These are phyloP conservation scores for Fringilla coelebs DNA, from an alignment of 2,797 vertebrate species.

Conservation along the genomic window DNA sequence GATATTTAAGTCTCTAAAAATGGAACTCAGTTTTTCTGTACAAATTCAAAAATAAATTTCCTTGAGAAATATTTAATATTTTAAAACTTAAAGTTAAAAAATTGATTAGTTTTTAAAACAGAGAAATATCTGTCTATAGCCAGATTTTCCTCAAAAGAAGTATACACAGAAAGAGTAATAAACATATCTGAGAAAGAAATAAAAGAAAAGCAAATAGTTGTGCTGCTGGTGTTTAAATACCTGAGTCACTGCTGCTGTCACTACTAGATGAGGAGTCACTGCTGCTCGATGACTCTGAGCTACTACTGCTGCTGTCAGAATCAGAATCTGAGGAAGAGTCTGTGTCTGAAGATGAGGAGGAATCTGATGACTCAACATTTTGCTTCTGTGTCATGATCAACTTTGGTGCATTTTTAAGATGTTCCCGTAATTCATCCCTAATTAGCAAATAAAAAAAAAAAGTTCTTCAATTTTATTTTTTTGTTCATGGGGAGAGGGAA, in stretches of 20 bases:
- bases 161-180: not conserved
- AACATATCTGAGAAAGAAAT: not conserved
- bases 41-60: not conserved
- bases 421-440: constrained; percentile 95
- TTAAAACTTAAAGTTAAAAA: not conserved
- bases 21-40: not conserved
- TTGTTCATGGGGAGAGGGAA: not conserved
- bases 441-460: not conserved
- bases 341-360: constrained; percentile 77
- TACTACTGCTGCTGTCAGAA: constrained; percentile 75
- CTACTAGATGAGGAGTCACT: constrained; percentile 75
- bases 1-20: not conserved
- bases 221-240: constrained; percentile 34
- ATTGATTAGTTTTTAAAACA: not conserved
- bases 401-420: constrained; percentile 96
- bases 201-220: not conserved
- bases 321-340: constrained; percentile 78
- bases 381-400: constrained; percentile 97
- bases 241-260: constrained; percentile 70
- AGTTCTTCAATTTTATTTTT: not conserved
- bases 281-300: constrained; percentile 81
- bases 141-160: not conserved
- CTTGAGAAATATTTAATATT: not conserved
- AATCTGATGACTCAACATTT: constrained; percentile 90
- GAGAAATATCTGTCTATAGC: not conserved